A percentile compares a stretch with the other conserved stretches of the same genome.
These are phyloP conservation scores for Trichonephila clavata DNA, from an alignment of 1,140 invertebrate species.

Conservation along the genomic window DNA sequence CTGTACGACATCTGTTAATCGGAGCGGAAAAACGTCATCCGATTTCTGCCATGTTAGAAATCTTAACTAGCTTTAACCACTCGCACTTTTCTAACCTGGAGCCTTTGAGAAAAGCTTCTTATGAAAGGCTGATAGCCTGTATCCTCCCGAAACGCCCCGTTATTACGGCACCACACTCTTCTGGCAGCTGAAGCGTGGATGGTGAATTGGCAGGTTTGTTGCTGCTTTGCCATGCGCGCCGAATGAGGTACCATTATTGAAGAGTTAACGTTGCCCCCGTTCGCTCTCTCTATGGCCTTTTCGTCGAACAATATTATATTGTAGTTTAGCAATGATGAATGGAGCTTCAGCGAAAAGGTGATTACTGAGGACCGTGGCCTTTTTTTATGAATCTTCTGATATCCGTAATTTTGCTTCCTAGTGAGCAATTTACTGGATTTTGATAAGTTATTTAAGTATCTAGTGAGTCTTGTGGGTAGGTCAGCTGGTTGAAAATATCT, in stretches of 20 bases:
- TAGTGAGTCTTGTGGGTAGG: too few relatives aligned
- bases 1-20: neutral
- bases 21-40: constrained; percentile 8
- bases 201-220: neutral
- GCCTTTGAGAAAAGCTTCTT: neutral
- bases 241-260: neutral
- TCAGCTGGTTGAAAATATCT: too few relatives aligned
- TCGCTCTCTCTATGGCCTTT: neutral
- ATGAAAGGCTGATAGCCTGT: neutral
- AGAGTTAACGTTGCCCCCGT: constrained; percentile 1
- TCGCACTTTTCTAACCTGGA: neutral
- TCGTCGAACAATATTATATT: too few relatives aligned
- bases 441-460: too few relatives aligned
- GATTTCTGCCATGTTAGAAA: neutral
- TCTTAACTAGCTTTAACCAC: constrained; percentile 1
- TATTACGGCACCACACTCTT: neutral
- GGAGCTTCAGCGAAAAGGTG: too few relatives aligned
- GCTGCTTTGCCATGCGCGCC: neutral
- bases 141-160: constrained; percentile 11
- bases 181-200: neutral
- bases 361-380: too few relatives aligned
- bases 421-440: too few relatives aligned
- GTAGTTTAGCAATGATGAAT: too few relatives aligned
- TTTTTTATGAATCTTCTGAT: too few relatives aligned
- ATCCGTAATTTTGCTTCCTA: too few relatives aligned